Evolutionary conservation across 1,140 invertebrate species (phyloP), one percentile per base, ranked within the genome.

Genomic region (Cyclargus thomasi): DNA sequence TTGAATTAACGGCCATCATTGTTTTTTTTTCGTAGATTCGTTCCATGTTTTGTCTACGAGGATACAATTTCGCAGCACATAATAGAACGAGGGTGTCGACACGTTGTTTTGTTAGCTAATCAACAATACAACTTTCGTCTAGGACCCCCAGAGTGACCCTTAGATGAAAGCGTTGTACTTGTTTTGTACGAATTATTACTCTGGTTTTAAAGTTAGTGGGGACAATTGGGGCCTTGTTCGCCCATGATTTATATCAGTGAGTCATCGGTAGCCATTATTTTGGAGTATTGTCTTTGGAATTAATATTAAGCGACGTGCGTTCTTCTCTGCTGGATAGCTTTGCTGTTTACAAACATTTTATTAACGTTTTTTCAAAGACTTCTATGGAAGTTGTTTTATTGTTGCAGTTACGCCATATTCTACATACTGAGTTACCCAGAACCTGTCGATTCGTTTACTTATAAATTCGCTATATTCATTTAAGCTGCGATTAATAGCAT

Each of bases 331-430:
- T 82, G 86, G 87, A 88, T 67, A 67, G 75, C 83, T 87, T 87
- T 86, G 68, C 75, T 90, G 88, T 90, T 90, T 88, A 86, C 88
- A 88, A 90, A 90, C 84, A 90, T 81, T 88, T 90, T 86, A 87
- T 90, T 83, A 83, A 88, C 79, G 79, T 88, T 80, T 86, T 83
- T 80, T 86, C 82, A 88, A 29, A 84, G 77, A 80, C 85, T 90
- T 75, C 86, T 86, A 83, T 88, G 74, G 81, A 83, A 88, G 80
- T 35, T 59, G 21, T 59, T 59, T 20, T 21, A 20, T 59, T 59
- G 18, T 59, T 18, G 55, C 39, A 47, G 39, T 47, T 47, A 14
- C 39, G 39, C 14, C 14, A 47, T 16, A 47, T 47, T 47, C 39
- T 1, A 16, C 10, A 47, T 47, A 47, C 39, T 0, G 39, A 16